phyloP scores from a whole-genome alignment of 2,113 vertebrate genomes.

The Brachyhypopomus gauderio region DNA sequence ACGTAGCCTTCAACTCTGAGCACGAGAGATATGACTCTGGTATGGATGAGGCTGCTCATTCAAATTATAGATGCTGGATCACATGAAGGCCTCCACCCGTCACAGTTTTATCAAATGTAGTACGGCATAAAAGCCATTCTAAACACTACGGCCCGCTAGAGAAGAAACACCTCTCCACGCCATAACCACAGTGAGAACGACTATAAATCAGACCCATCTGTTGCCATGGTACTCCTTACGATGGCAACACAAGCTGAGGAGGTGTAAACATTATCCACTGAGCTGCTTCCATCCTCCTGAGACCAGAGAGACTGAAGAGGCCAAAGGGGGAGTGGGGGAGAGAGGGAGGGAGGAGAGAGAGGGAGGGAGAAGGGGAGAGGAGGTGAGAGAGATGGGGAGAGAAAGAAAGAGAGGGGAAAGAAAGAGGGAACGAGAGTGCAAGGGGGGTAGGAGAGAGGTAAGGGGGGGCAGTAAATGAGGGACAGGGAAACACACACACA shows the following conservation, averaged over 20 bases:
- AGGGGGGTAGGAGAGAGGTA: background rate
- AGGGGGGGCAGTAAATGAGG: background rate
- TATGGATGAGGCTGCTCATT: background rate
- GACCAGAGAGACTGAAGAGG: slow-evolving; percentile 10
- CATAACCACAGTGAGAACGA: slow-evolving; percentile 7
- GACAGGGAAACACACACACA: background rate
- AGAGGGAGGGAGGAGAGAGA: slow-evolving; percentile 1
- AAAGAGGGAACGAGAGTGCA: too few relatives aligned
- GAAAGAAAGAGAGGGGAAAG: background rate
- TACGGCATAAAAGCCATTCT: background rate
- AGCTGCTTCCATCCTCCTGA: slow-evolving; percentile 39
- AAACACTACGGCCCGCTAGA: background rate
- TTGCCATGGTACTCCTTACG: slow-evolving; percentile 26
- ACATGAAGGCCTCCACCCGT: too few relatives aligned
- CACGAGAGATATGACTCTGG: too few relatives aligned
- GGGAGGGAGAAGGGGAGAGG: background rate
- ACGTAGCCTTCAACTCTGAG: too few relatives aligned
- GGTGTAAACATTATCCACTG: slow-evolving; percentile 35
- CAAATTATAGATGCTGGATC: background rate
- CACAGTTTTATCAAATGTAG: background rate
- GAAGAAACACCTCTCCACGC: background rate
- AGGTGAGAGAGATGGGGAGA: too few relatives aligned
- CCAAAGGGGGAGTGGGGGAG: background rate
- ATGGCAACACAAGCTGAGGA: slow-evolving; percentile 31
- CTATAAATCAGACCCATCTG: slow-evolving; percentile 29